These are phyloP conservation scores for Poecilia picta DNA, from an alignment of 2,797 vertebrate species.

Conservation along the genomic window DNA sequence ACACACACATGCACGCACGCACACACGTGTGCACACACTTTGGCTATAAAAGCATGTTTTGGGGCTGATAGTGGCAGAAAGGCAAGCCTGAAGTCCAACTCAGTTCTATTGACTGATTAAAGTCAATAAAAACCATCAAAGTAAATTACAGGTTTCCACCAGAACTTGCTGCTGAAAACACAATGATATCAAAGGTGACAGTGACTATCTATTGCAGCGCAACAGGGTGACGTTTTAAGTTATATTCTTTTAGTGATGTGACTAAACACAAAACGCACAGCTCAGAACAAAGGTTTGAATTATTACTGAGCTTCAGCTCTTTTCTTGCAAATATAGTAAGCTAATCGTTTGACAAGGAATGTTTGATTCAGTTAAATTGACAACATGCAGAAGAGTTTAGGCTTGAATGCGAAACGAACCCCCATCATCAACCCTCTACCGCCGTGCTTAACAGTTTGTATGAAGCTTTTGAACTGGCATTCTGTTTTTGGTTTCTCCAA, in stretches of 20 bases:
- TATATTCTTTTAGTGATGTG: background rate
- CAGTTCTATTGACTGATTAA: slow-evolving; percentile 1
- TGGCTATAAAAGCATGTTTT: slow-evolving; percentile 12
- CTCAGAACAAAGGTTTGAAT: background rate
- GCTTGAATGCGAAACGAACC: background rate
- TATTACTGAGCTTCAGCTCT: background rate
- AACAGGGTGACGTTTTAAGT: background rate
- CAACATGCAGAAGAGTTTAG: background rate
- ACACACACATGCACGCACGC: slow-evolving; percentile 8
- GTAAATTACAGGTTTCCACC: background rate
- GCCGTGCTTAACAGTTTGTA: no score
- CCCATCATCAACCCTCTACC: background rate
- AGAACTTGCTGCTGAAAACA: background rate
- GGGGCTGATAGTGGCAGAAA: slow-evolving; percentile 51
- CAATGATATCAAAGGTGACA: background rate
- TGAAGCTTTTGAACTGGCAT: background rate
- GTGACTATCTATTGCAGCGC: background rate
- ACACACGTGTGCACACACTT: slow-evolving; percentile 3
- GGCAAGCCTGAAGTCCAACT: slow-evolving; percentile 2
- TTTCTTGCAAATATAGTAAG: background rate
- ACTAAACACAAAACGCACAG: background rate
- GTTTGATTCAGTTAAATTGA: background rate
- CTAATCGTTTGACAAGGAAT: background rate
- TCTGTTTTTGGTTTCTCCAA: background rate
- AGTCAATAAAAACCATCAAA: background rate